Base-by-base conservation (phyloP, 2,888 invertebrate species). In the Dynastes hyllus region DNA sequence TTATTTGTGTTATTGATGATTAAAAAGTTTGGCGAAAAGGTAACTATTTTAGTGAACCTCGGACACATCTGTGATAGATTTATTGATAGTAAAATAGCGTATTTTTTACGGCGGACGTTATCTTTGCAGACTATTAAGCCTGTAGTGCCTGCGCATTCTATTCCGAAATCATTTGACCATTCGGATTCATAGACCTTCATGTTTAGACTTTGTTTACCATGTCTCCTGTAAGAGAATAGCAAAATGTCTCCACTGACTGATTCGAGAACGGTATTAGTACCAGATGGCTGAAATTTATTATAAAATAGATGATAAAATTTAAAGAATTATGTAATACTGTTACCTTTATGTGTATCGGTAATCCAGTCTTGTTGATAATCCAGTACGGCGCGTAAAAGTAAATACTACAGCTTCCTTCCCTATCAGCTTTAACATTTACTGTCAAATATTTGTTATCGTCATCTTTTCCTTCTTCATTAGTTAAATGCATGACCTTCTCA, bases 301-400 rank as follows among this genome's bases (percentile, higher is more conserved):
- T 22, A 51, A 58, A 50, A 45, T 2, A 50, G 9, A 66, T 37
- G 65, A 63, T 13, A 1, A 79, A 22, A 11, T 27, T 55, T 40
- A 22, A 22, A 40, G 37, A 50, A n/a, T 50, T 32, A 6, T 50
- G 16, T 1, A 5, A 37, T 37, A 66, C 22, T 40, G 51, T 11
- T 69, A 95, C 96, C 91, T 95, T 94, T 82, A 96, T 91, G 87
- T 94, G 94, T 82, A 97, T 88, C 2, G 97, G 96, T 80, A 97
- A 89, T 13, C 95, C 95, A 2, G 96, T 95, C 89, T 96, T 96
- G 89, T 97, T 97, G 82, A 97, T 93, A 85, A 97, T 91, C 97
- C 97, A 97, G 88, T 95, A 96, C 16, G 95, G 95, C 1, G 95
- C 93, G 87, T 95, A 94, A 85, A 96, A 90, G 85, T 91, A 91